These are phyloP conservation scores for Clamator glandarius DNA, from an alignment of 2,797 vertebrate genomes.

Conservation along the genomic window DNA sequence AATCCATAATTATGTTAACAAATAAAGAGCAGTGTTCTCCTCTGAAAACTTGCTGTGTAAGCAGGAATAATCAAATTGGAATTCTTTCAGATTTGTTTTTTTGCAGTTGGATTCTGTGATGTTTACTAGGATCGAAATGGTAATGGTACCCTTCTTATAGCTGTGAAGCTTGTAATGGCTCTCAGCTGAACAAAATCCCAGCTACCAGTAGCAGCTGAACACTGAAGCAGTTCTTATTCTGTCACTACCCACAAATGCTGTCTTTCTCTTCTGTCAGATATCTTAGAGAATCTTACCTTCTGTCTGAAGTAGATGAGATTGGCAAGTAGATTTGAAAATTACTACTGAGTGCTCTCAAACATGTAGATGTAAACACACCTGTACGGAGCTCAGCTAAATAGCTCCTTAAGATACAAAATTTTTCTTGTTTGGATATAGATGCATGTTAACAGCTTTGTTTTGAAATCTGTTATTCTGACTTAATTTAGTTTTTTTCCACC, in stretches of 20 bases:
- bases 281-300: background rate
- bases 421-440: background rate
- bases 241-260: background rate
- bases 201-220: background rate
- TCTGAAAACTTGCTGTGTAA: background rate
- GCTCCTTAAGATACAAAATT: background rate
- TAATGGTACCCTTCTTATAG: background rate
- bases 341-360: background rate
- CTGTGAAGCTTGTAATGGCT: background rate
- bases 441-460: background rate
- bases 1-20: background rate
- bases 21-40: background rate
- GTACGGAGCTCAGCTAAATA: background rate
- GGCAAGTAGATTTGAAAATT: background rate
- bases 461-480: background rate
- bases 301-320: background rate
- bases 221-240: background rate
- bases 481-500: fast-evolving
- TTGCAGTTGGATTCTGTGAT: background rate
- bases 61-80: background rate
- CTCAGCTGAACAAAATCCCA: background rate
- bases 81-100: background rate
- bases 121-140: background rate
- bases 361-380: background rate
- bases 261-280: background rate